These are phyloP conservation scores for Periphyllus acericola DNA, from an alignment of 2,888 invertebrate genomes.

Conservation along the genomic window DNA sequence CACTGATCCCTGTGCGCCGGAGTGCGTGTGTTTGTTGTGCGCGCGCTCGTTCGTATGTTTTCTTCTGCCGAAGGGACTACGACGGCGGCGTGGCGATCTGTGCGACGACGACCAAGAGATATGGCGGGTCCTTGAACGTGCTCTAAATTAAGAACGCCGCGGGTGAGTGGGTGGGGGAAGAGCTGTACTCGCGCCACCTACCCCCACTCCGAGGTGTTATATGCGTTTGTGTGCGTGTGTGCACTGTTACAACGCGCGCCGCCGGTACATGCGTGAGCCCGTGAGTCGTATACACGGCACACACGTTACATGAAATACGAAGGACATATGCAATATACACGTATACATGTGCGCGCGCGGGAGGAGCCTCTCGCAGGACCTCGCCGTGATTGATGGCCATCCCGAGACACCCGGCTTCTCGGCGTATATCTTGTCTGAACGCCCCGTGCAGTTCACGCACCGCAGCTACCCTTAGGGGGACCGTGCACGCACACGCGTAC, in stretches of 20 bases:
- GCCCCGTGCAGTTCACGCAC: not conserved
- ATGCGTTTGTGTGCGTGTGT: not conserved
- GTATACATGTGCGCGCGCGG: slow-evolving; percentile 48
- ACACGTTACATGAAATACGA: too few relatives aligned
- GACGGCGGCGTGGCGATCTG: not conserved
- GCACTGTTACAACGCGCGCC: too few relatives aligned
- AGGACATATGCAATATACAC: not conserved
- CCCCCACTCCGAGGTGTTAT: slow-evolving; percentile 32
- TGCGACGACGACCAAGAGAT: slow-evolving; percentile 38
- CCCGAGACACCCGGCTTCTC: slow-evolving; percentile 58
- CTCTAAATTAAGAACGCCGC: slow-evolving; percentile 57
- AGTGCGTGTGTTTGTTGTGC: not conserved
- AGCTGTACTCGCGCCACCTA: not conserved
- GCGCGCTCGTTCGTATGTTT: not conserved
- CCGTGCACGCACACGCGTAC: not conserved
- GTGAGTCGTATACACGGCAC: not conserved
- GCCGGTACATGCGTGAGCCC: not conserved
- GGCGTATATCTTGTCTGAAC: slow-evolving; percentile 54
- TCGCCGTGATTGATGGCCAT: slow-evolving; percentile 55
- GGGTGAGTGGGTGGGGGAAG: slow-evolving; percentile 31
- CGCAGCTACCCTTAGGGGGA: slow-evolving; percentile 42
- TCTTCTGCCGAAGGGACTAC: slow-evolving; percentile 29
- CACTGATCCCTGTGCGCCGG: not conserved
- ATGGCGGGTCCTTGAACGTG: slow-evolving; percentile 61
- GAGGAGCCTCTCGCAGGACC: slow-evolving; percentile 54